Evolutionary conservation across 2,797 vertebrate genomes (phyloP).

Genomic region (Spinibarbus caldwelli): DNA sequence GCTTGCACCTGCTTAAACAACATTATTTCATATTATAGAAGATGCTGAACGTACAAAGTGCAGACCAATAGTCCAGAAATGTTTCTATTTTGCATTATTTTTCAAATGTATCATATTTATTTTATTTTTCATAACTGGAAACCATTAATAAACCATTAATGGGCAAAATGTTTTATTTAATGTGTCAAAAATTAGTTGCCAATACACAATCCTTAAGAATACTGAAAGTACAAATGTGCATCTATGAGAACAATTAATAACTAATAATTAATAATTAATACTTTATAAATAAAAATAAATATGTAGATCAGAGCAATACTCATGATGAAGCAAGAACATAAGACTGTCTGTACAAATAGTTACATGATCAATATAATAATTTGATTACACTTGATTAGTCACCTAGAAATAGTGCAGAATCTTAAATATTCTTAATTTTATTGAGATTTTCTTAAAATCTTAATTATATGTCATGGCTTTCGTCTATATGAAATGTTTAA

Average conservation of each 20-base stretch:
- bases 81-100: background rate
- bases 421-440: background rate
- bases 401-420: background rate
- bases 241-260: background rate
- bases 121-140: background rate
- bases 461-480: background rate
- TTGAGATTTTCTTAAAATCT: background rate
- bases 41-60: background rate
- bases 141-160: background rate
- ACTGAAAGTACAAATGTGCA: background rate
- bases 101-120: background rate
- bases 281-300: background rate
- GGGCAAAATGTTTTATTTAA: background rate
- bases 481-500: background rate
- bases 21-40: background rate
- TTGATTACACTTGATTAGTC: background rate
- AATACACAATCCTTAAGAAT: background rate
- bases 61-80: background rate
- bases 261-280: background rate
- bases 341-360: background rate
- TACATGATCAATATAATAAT: background rate
- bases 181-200: background rate
- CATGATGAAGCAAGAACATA: background rate
- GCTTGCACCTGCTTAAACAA: background rate
- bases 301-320: background rate